These are phyloP conservation scores for Tenebrio molitor DNA, from an alignment of 1,140 invertebrate genomes.

Conservation along the genomic window DNA sequence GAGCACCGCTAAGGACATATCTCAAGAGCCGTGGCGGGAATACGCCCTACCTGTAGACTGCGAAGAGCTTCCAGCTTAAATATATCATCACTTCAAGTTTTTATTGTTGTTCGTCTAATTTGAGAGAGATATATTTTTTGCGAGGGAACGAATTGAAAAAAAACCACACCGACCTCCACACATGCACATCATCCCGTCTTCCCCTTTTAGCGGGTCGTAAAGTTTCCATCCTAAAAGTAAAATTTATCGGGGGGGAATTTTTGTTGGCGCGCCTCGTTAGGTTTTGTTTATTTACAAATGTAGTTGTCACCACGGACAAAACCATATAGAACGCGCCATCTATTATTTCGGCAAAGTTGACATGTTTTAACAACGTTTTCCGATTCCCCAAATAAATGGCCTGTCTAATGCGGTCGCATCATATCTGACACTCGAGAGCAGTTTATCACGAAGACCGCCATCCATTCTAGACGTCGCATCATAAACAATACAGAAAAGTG, in stretches of 20 bases:
- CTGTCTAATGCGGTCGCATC: slow-evolving; percentile 42
- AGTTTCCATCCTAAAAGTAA: slow-evolving; percentile 7
- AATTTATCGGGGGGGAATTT: not conserved
- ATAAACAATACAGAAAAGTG: slow-evolving; percentile 36
- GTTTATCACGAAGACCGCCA: slow-evolving; percentile 37
- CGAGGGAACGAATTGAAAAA: slow-evolving; percentile 13
- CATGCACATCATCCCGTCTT: not conserved
- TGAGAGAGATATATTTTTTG: not conserved
- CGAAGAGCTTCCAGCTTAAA: slow-evolving; percentile 40
- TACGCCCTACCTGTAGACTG: slow-evolving; percentile 25
- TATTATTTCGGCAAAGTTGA: slow-evolving; percentile 38
- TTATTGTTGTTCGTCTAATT: slow-evolving; percentile 27
- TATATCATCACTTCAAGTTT: slow-evolving; percentile 36
- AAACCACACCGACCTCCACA: not conserved
- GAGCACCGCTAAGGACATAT: slow-evolving; percentile 39
- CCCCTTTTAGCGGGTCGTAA: not conserved
- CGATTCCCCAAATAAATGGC: slow-evolving; percentile 37
- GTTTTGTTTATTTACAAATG: slow-evolving; percentile 36
- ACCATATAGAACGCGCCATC: slow-evolving; percentile 30
- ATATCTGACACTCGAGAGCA: slow-evolving; percentile 35
- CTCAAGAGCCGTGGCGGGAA: slow-evolving; percentile 39
- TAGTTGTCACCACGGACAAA: slow-evolving; percentile 20
- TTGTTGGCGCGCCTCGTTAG: slow-evolving; percentile 13
- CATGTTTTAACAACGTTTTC: slow-evolving; percentile 39
- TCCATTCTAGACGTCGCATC: slow-evolving; percentile 23